phyloP scores from a whole-genome alignment of 2,888 invertebrate genomes.

The Pristionchus entomophagus region DNA sequence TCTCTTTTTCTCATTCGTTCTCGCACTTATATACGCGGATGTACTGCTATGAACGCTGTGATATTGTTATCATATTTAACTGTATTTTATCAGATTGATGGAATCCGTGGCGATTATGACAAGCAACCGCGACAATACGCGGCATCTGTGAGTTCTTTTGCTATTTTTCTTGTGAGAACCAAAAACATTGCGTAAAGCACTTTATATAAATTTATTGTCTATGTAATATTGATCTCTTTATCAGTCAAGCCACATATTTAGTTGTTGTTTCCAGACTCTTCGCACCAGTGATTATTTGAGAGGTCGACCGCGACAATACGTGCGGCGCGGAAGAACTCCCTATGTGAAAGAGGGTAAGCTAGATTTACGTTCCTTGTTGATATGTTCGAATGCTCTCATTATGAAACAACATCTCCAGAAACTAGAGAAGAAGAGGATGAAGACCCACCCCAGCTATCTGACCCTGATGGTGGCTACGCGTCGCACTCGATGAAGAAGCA shows the following conservation, averaged over 20 bases:
- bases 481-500: slow-evolving; percentile 14
- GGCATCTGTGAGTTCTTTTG: neutral
- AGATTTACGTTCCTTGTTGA: neutral
- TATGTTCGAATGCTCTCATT: no score
- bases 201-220: no score
- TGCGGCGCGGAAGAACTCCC: neutral
- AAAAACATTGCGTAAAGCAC: no score
- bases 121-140: neutral
- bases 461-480: slow-evolving; percentile 37
- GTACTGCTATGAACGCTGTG: no score
- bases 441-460: slow-evolving; percentile 26
- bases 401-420: neutral
- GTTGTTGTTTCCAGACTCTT: slow-evolving; percentile 29
- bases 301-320: neutral
- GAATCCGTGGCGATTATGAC: neutral
- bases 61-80: no score
- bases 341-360: neutral
- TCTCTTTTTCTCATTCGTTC: no score
- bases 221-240: neutral
- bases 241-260: no score
- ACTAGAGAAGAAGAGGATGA: neutral
- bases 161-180: no score
- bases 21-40: no score
- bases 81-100: neutral
- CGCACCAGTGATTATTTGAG: slow-evolving; percentile 11